These are phyloP conservation scores for Tenodera sinensis DNA, from an alignment of 2,888 invertebrate species.

Conservation along the genomic window DNA sequence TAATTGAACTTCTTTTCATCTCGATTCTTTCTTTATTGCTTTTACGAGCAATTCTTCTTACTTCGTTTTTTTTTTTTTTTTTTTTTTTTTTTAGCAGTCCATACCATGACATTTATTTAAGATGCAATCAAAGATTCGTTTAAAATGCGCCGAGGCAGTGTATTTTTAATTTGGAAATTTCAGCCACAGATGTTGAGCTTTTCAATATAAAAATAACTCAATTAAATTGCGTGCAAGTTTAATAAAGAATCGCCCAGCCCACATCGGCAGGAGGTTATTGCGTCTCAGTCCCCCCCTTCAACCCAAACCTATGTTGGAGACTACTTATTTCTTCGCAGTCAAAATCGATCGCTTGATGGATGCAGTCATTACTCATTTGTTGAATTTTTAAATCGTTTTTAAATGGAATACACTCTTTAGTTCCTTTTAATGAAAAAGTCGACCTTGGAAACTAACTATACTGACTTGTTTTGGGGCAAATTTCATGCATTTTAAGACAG, in stretches of 20 bases:
- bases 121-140: not conserved
- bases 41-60: not conserved
- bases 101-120: not conserved
- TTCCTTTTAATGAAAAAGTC: too few relatives aligned
- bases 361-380: not conserved
- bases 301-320: not conserved
- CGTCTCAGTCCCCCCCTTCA: not conserved
- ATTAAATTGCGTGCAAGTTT: conserved; percentile 8
- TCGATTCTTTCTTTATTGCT: not conserved
- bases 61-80: too few relatives aligned
- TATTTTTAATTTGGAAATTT: not conserved
- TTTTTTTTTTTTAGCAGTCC: not conserved
- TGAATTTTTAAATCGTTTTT: too few relatives aligned
- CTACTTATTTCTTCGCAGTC: not conserved
- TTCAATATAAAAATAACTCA: conserved; percentile 11
- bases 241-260: conserved; percentile 8
- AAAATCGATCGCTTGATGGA: not conserved
- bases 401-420: too few relatives aligned
- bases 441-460: too few relatives aligned
- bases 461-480: too few relatives aligned
- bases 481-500: too few relatives aligned
- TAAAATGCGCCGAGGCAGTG: not conserved
- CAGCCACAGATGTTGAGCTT: conserved; percentile 10
- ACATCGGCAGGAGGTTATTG: not conserved
- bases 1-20: too few relatives aligned